These are phyloP conservation scores for Gavia stellata DNA, from an alignment of 2,113 vertebrate species.

Conservation along the genomic window DNA sequence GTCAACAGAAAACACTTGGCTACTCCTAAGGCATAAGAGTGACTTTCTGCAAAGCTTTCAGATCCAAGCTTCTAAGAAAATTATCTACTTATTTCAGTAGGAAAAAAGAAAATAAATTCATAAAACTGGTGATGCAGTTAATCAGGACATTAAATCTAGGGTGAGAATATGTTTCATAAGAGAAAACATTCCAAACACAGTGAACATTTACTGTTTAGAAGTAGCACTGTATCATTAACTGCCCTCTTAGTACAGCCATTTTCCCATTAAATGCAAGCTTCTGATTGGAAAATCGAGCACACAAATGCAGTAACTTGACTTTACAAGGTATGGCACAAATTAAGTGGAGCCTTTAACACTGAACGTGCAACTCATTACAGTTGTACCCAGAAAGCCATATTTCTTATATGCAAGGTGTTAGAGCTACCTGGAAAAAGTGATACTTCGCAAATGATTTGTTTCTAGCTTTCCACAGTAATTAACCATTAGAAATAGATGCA, in stretches of 20 bases:
- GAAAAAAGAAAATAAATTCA: background rate
- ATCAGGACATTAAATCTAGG: background rate
- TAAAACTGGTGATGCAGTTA: background rate
- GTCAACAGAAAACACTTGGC: background rate
- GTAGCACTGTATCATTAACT: background rate
- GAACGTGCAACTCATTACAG: background rate
- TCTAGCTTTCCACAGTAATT: background rate
- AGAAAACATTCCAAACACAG: background rate
- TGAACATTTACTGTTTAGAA: background rate
- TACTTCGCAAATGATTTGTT: background rate
- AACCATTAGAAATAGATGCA: background rate
- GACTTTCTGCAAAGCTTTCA: background rate
- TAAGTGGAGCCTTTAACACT: background rate
- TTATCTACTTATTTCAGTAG: background rate
- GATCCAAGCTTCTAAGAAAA: background rate
- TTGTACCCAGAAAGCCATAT: background rate
- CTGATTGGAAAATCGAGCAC: background rate
- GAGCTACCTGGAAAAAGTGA: background rate
- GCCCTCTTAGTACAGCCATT: background rate
- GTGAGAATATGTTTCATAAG: background rate
- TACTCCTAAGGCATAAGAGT: background rate
- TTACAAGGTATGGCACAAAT: background rate
- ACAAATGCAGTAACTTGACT: background rate
- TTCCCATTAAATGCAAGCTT: background rate
- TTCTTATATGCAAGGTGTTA: background rate